Percentiles rank a stretch among this genome's conserved stretches.
These are phyloP conservation scores for Chelon auratus DNA, from an alignment of 2,797 vertebrate species.

Conservation along the genomic window DNA sequence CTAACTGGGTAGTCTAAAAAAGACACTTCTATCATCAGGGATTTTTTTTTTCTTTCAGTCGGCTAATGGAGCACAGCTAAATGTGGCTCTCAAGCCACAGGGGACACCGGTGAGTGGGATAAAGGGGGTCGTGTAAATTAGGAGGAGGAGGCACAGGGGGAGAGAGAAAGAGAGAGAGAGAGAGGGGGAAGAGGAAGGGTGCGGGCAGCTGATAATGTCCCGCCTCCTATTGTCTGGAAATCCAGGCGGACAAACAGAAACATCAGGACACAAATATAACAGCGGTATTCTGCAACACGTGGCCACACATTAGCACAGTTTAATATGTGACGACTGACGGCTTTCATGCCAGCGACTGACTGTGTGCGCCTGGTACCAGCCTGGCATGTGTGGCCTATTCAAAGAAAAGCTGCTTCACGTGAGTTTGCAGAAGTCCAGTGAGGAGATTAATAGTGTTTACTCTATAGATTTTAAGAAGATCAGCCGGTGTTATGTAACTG, in stretches of 20 bases:
- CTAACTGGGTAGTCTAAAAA: conserved; percentile 33
- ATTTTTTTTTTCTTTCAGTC: conserved; percentile 35
- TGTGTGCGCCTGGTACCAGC: conserved; percentile 59
- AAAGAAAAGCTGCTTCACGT: conserved; percentile 73
- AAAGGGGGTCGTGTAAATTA: conserved; percentile 71
- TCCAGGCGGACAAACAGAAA: conserved; percentile 56
- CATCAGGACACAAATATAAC: conserved; percentile 39
- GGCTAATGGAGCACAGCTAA: conserved; percentile 75
- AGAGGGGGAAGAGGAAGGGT: conserved; percentile 62
- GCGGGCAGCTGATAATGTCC: conserved; percentile 66
- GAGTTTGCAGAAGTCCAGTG: conserved; percentile 49
- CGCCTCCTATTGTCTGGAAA: conserved; percentile 70
- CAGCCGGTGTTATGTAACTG: conserved; percentile 68
- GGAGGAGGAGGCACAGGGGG: conserved; percentile 36
- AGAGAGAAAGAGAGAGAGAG: background rate
- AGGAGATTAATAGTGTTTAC: conserved; percentile 69
- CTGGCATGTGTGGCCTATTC: conserved; percentile 23
- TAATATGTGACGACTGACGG: conserved; percentile 13
- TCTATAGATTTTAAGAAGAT: conserved; percentile 74
- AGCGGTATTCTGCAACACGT: conserved; percentile 26
- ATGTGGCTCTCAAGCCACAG: conserved; percentile 68
- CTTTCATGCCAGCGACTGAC: conserved; percentile 24
- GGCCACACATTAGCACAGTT: conserved; percentile 16
- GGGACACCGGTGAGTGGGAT: conserved; percentile 66
- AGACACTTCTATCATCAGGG: conserved; percentile 60